Evolutionary conservation across 2,113 vertebrate species (phyloP), one percentile per base, ranked within the genome.

Genomic region (Dasyornis broadbenti): DNA sequence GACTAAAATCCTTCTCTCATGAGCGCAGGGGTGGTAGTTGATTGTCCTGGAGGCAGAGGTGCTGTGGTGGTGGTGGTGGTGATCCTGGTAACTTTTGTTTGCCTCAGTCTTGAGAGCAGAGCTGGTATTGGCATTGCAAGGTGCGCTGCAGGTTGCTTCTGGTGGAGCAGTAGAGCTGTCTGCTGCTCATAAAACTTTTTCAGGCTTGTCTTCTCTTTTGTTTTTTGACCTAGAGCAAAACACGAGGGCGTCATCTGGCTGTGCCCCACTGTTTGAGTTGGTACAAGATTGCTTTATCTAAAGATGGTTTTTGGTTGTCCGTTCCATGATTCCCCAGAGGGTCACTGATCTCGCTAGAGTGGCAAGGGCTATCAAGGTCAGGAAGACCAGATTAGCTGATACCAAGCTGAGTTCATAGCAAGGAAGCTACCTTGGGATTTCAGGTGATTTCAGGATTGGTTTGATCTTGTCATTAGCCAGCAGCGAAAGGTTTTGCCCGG

Each of bases 1-100:
- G 54, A 50, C 53, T 59, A 28, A 81, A 88, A 70, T 56, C 56
- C 45, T 61, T 78, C 64, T 28, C 50, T 57, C 39, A 11, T 37
- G 60, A 60, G 30, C 10, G 5, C 9, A 40, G 47, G 49, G 50
- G 45, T 22, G 0, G 0, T 4, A 15, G 47, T 0, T 63, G 33
- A 10, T 39, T 18, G 18, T 6, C 15, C 37, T 39, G 27, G 5
- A 49, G 64, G 75, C 35, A 75, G 77, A 80, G 27, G 16, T 30
- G n/a, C n/a, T 57, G 56, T 14, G 28, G 30, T 35, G 17, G 56
- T 14, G 28, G 30, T 35, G 17, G 17, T 69, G 37, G 3, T 4
- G 6, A 15, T 44, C 11, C 45, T 69, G 42, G 3, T 6, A 28
- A 22, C 6, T 45, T 64, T 33, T 49, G 24, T 70, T 82, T 56